Evolutionary conservation across 2,888 invertebrate genomes (phyloP).

Genomic region (Sarcophaga subvicina): DNA sequence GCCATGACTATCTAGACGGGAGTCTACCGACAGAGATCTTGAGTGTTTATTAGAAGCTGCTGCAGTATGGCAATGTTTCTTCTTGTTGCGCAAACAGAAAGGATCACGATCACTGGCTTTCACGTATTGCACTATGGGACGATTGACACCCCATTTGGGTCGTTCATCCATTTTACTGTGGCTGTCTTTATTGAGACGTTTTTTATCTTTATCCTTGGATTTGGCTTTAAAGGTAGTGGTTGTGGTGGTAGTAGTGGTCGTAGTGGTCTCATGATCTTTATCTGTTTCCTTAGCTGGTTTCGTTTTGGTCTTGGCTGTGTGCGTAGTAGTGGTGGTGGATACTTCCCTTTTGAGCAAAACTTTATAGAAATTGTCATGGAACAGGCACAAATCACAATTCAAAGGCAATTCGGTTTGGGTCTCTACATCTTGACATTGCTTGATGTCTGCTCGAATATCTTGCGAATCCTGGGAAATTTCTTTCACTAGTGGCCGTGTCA

Average conservation of each 20-base stretch:
- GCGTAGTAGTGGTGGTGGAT: constrained; percentile 81
- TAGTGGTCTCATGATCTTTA: constrained; percentile 74
- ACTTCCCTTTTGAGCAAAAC: constrained; percentile 80
- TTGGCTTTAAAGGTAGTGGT: constrained; percentile 81
- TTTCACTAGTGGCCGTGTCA: constrained; percentile 2
- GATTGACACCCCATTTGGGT: constrained; percentile 89
- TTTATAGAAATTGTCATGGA: constrained; percentile 81
- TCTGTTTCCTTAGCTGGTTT: constrained; percentile 73
- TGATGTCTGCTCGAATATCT: neutral
- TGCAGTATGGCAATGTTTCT: constrained; percentile 80
- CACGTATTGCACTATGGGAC: constrained; percentile 91
- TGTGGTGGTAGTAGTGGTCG: constrained; percentile 77
- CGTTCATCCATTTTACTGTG: constrained; percentile 83
- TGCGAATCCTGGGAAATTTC: constrained; percentile 59
- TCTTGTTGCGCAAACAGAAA: constrained; percentile 86
- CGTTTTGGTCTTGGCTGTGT: constrained; percentile 78
- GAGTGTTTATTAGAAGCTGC: constrained; percentile 82
- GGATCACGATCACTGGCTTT: constrained; percentile 96
- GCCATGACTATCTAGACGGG: constrained; percentile 74
- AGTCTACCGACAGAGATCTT: constrained; percentile 82
- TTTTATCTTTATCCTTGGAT: constrained; percentile 78
- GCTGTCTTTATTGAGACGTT: constrained; percentile 74
- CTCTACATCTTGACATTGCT: constrained; percentile 75
- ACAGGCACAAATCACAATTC: constrained; percentile 80
- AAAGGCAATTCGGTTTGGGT: constrained; percentile 80